Base-by-base conservation (phyloP, 2,113 vertebrate species). In the Pungitius pungitius region DNA sequence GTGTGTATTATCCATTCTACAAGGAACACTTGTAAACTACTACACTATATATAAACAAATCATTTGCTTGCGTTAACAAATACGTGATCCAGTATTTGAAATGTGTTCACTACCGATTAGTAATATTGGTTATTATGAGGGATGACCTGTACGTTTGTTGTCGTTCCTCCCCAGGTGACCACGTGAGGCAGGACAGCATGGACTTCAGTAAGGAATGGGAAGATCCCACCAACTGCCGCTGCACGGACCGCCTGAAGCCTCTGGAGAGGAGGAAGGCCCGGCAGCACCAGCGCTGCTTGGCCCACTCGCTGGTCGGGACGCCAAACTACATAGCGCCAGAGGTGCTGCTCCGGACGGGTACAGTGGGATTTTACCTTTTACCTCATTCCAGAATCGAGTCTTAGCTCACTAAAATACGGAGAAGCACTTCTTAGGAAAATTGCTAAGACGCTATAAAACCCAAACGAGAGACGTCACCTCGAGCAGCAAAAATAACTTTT, bases 151-250 rank as follows among this genome's bases (percentile, higher is more conserved):
- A 39, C 33, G 7, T 35, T 35, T 7, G 33, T 35, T 66, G 22
- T 70, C 43, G 4, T 35, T 37, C 33, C 14, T 72, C 12, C 39
- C 11, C 70, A 99, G 97, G 98, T 63, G 97, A 99, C 76, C 98
- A 99, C 0, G 93, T 95, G 59, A 94, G 98, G 33, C 97, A 99
- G 87, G 98, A 99, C 88, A 99, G 98, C 57, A 99, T 99, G 98
- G 98, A 99, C 93, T 99, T 99, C 92, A 99, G 97, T 90, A 98
- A 90, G 11, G 97, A 98, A 18, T 99, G 98, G 98, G 96, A 96
- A 6, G 96, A 99, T 70, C 89, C 95, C 0, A 89, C 95, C 0
- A 97, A 94, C 63, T 99, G 97, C 75, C 95, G 95, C 52, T 99
- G 98, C 24, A 95, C 95, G 1, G 97, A 99, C 49, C 92, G 97